Evolutionary conservation across 2,888 invertebrate genomes (phyloP).

Genomic region (Heteromyza rotundicornis): DNA sequence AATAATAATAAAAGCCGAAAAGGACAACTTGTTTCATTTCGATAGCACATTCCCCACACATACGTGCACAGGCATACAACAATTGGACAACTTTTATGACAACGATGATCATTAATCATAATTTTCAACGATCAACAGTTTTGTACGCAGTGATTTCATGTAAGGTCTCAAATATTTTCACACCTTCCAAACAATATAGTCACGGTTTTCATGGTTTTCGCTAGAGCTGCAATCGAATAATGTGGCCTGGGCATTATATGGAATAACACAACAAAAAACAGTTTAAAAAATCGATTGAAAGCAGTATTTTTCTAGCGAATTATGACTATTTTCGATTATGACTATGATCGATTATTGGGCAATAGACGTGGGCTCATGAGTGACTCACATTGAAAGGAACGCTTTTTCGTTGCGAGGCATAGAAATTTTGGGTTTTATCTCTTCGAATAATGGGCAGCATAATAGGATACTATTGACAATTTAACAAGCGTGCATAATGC

Average conservation of each 20-base stretch:
- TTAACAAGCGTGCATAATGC: no score
- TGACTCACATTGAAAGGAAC: background rate
- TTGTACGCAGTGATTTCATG: constrained; percentile 53
- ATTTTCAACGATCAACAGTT: constrained; percentile 57
- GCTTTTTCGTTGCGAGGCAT: no score
- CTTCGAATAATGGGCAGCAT: no score
- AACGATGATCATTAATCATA: constrained; percentile 53
- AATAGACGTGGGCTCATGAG: background rate
- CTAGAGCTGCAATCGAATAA: background rate
- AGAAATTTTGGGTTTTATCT: no score
- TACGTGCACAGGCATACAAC: background rate
- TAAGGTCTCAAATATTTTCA: constrained; percentile 56
- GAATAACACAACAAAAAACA: background rate
- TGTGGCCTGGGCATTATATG: background rate
- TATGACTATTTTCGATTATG: constrained; percentile 46
- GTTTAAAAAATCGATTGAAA: constrained; percentile 18
- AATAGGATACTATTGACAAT: no score
- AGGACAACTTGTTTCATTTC: constrained; percentile 2
- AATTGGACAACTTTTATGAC: background rate
- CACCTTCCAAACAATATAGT: constrained; percentile 55
- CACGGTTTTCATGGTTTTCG: constrained; percentile 41
- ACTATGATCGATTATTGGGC: constrained; percentile 50
- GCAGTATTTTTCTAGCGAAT: constrained; percentile 51
- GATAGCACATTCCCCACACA: no score
- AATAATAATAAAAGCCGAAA: background rate